These are phyloP conservation scores for Indicator maculatus DNA, from an alignment of 2,113 vertebrate genomes.

Conservation along the genomic window DNA sequence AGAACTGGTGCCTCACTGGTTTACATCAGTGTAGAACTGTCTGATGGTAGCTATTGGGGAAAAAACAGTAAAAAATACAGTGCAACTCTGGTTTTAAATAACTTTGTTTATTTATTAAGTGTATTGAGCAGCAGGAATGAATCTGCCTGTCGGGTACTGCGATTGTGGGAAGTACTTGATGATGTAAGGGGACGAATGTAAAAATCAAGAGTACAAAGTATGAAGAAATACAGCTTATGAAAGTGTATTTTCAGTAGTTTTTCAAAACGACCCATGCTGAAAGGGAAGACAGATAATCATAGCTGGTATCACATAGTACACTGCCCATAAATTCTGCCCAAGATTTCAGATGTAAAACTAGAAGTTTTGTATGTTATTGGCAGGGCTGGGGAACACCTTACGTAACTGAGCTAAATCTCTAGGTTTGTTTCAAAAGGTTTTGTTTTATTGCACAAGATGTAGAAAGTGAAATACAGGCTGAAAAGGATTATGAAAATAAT, in stretches of 20 bases:
- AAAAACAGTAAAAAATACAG: not conserved
- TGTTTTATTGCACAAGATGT: not conserved
- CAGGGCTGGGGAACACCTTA: not conserved
- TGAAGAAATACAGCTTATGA: not conserved
- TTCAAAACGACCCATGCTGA: not conserved
- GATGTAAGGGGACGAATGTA: not conserved
- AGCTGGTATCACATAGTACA: not conserved
- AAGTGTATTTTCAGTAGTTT: not conserved
- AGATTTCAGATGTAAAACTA: not conserved
- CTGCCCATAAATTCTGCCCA: not conserved
- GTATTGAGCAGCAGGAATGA: not conserved
- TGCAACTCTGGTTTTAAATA: not conserved
- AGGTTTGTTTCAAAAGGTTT: not conserved
- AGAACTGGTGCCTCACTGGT: not conserved
- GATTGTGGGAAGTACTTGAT: not conserved
- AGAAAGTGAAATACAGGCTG: not conserved
- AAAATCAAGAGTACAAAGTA: not conserved
- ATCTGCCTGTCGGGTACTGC: not conserved
- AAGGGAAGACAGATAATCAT: not conserved
- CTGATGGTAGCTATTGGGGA: not conserved
- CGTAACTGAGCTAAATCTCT: not conserved
- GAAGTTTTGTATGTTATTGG: not conserved
- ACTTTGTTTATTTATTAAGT: not conserved
- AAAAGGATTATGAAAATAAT: conserved; percentile 40
- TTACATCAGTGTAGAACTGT: not conserved